Evolutionary conservation across 1,140 invertebrate species (phyloP), one percentile per base, ranked within the genome.

Genomic region (Drosophila punjabiensis): DNA sequence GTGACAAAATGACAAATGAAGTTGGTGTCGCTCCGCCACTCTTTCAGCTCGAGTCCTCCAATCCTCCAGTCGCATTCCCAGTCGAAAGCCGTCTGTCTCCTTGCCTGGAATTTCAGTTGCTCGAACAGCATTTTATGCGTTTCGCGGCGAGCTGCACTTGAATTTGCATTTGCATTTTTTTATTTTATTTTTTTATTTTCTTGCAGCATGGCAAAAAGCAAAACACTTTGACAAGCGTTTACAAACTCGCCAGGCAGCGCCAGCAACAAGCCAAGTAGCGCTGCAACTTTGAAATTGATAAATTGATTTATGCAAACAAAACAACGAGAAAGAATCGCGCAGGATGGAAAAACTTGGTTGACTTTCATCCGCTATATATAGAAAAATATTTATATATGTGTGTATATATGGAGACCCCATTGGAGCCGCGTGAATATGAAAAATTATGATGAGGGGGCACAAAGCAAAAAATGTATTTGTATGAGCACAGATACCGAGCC

Each of bases 1-100:
- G 86, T 89, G 86, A 89, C 86, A 89, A 89, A 89, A 90, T 89
- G 86, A 89, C 86, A 89, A 89, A 89, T 89, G 86, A 89, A 90
- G 82, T 82, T 78, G 77, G 48, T 62, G 62, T 63, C 64, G 56
- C 63, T 59, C 2, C 56, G 41, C 56, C 45, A 52, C 35, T 33
- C 64, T 24, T 33, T 1, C 30, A 33, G 3, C 30, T 53, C 24
- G 24, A 24, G 24, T 24, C 24, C n/a, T 18, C n/a, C 11, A 71
- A 33, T 53, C 30, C 55, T 60, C 55, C 35, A 61, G 47, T 53
- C 37, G 45, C 41, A 71, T 43, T 74, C 45, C 37, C 47, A 74
- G 71, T 74, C 47, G 71, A 74, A 53, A 74, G 71, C 37, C 56
- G 71, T 75, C 71, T 74, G 56, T 75, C 71, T 37, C 55, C 68